Conservation (phyloP, 1,140 invertebrate species). For the Archivesica marissinica region DNA sequence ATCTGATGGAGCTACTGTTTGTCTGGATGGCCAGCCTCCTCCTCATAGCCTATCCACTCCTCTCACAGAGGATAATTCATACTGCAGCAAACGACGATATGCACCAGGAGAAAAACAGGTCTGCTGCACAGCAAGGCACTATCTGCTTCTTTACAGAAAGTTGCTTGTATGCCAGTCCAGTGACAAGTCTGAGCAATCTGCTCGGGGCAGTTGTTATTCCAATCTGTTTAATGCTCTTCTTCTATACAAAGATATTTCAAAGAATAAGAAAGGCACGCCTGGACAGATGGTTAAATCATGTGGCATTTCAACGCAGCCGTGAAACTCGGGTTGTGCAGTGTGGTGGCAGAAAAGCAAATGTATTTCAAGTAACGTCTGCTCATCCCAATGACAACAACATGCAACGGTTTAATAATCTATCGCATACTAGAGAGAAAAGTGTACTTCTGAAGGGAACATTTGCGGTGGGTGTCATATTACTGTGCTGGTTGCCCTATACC, state of each 20-base stretch:
- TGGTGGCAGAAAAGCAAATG: slow-evolving; percentile 15
- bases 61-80: neutral
- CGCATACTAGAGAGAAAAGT: neutral
- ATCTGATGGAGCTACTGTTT: neutral
- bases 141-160: slow-evolving; percentile 7
- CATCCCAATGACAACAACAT: neutral
- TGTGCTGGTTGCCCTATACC: slow-evolving; percentile 17
- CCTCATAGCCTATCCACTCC: neutral
- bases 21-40: slow-evolving; percentile 11
- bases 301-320: neutral
- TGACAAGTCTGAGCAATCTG: neutral
- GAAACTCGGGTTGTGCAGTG: neutral
- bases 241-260: slow-evolving; percentile 1
- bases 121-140: neutral
- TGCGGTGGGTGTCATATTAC: neutral
- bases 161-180: neutral
- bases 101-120: neutral
- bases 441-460: slow-evolving; percentile 10
- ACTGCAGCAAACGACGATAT: neutral
- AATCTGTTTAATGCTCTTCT: neutral
- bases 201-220: neutral
- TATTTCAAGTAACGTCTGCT: neutral
- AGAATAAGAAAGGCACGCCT: slow-evolving; percentile 3
- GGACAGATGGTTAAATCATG: neutral
- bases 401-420: neutral